A percentile compares a stretch with the other conserved stretches of the same genome.
Conservation (phyloP, 2,888 invertebrate species). For the Ceriagrion tenellum region DNA sequence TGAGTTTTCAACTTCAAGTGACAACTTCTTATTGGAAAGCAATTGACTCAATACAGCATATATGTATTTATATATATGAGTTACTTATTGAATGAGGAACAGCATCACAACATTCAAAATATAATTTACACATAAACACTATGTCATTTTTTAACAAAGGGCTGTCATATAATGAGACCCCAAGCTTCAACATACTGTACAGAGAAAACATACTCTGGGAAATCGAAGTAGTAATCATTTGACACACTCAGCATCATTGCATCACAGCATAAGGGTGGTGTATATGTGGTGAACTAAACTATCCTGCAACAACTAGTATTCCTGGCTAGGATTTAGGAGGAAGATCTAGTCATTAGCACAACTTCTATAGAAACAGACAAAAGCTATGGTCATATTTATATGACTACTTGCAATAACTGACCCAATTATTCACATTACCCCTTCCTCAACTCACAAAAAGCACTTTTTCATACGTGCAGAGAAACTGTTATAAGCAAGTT, state of each 20-base stretch:
- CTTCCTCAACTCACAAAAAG: conserved; percentile 9
- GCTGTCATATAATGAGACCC: conserved; percentile 48
- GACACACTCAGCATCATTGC: conserved; percentile 64
- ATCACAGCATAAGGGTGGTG: conserved; percentile 62
- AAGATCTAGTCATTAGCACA: conserved; percentile 64
- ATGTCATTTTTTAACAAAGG: conserved; percentile 56
- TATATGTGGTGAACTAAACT: conserved; percentile 50
- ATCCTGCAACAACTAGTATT: conserved; percentile 44
- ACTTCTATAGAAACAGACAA: conserved; percentile 57
- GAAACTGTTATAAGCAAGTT: neutral
- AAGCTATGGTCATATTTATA: conserved; percentile 45
- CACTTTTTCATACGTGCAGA: neutral
- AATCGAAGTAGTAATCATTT: conserved; percentile 51
- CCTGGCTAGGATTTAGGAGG: conserved; percentile 45
- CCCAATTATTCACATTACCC: conserved; percentile 2
- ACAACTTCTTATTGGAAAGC: conserved; percentile 56
- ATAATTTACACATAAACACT: conserved; percentile 66
- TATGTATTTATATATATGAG: conserved; percentile 43
- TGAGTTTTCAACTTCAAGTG: conserved; percentile 42
- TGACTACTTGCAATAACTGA: conserved; percentile 37
- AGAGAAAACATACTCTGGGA: conserved; percentile 61
- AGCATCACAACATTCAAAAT: conserved; percentile 67
- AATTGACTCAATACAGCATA: conserved; percentile 62
- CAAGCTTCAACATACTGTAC: conserved; percentile 60
- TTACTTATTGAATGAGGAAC: conserved; percentile 61